Evolutionary conservation across 2,113 vertebrate species (phyloP), one percentile per base, ranked within the genome.

Genomic region (Falco punctatus): DNA sequence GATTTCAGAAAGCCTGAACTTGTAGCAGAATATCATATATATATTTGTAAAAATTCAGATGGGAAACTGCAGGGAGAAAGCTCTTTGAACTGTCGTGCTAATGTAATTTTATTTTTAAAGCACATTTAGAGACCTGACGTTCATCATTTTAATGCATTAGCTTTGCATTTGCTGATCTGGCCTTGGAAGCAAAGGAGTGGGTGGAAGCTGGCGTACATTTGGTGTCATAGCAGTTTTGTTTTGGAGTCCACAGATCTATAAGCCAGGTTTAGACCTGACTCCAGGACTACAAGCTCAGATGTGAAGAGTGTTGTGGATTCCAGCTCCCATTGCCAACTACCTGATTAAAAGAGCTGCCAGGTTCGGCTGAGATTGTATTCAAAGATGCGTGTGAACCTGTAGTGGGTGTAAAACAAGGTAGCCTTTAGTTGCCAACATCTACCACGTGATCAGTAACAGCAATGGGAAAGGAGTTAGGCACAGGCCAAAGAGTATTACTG

Each of bases 31-130:
- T 93, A 77, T 75, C 9, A 71, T 69, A 38, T 30, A 27, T 67
- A 62, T 40, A 10, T 32, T 23, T n/a, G 33, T 82, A 65, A 77
- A 94, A 94, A 77, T 64, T 71, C 78, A 54, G 27, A 64, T 44
- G 33, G 20, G 30, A 91, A 79, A 40, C 16, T 94, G 32, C 15
- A 71, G 23, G 35, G 44, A 81, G 11, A 83, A 73, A 89, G 72
- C 21, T 75, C 69, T 95, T 87, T 72, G 73, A 91, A 85, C 28
- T 20, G 18, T 72, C 57, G 44, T 27, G 5, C 20, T 69, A 79
- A 85, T 46, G 11, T 33, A 78, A 75, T 92, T 81, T 92, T 90
- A 54, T 81, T 93, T 81, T 96, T 33, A 57, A 96, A 95, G 30
- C 33, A 57, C 8, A 72, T 82, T 90, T 87, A 33, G 55, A 86